These are phyloP conservation scores for Pogonophryne albipinna DNA, from an alignment of 2,797 vertebrate genomes.

Conservation along the genomic window DNA sequence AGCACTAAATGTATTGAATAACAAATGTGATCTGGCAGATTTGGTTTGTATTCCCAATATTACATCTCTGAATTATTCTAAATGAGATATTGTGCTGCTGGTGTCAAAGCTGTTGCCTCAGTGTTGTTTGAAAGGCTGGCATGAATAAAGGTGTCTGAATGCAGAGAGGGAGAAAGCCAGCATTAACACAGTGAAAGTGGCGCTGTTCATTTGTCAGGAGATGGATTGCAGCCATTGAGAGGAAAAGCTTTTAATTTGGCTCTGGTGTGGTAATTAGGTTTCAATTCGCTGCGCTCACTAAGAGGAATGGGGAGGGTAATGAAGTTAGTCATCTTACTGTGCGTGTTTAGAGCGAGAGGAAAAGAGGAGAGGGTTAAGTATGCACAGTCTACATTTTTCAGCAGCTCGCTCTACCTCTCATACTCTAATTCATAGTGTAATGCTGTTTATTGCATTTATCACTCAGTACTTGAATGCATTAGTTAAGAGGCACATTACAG, in stretches of 20 bases:
- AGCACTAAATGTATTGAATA: slow-evolving; percentile 25
- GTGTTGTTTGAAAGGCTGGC: slow-evolving; percentile 56
- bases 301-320: slow-evolving; percentile 82
- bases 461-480: slow-evolving; percentile 85
- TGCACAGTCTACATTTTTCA: slow-evolving; percentile 66
- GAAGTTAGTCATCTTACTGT: slow-evolving; percentile 81
- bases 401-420: slow-evolving; percentile 57
- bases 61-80: slow-evolving; percentile 25
- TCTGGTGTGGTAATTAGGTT: slow-evolving; percentile 85
- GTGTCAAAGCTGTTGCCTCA: slow-evolving; percentile 54
- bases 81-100: slow-evolving; percentile 55
- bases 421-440: slow-evolving; percentile 81
- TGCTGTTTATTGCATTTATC: slow-evolving; percentile 83
- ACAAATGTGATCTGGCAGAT: slow-evolving; percentile 40
- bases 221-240: slow-evolving; percentile 83
- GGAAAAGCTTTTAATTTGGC: slow-evolving; percentile 85
- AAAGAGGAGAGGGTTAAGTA: slow-evolving; percentile 60
- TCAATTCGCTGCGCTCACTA: slow-evolving; percentile 79
- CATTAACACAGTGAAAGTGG: slow-evolving; percentile 66
- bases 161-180: slow-evolving; percentile 41
- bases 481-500: slow-evolving; percentile 94
- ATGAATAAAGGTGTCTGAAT: slow-evolving; percentile 72
- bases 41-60: slow-evolving; percentile 43
- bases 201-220: slow-evolving; percentile 80
- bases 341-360: slow-evolving; percentile 64